Conservation (phyloP, 2,888 invertebrate genomes). For the Xanthorhoe spadicearia region DNA sequence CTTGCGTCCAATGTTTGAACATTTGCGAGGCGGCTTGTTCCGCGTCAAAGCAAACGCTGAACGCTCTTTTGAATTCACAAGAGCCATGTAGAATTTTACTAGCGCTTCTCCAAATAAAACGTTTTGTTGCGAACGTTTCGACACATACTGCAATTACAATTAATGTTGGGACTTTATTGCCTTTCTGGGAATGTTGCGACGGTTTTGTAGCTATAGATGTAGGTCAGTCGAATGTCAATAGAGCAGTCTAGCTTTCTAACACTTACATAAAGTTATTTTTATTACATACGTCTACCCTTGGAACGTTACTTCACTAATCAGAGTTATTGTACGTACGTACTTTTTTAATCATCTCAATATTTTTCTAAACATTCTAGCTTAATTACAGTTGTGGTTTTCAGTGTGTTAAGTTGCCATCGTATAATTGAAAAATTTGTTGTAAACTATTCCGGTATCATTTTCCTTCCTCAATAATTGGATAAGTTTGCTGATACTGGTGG, state of each 20-base stretch:
- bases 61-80: constrained; percentile 64
- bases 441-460: constrained; percentile 1
- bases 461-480: constrained; percentile 20
- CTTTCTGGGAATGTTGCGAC: constrained; percentile 10
- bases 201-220: constrained; percentile 9
- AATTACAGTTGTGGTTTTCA: neutral
- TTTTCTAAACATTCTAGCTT: neutral
- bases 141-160: constrained; percentile 39
- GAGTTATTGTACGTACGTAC: too few relatives aligned
- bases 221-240: constrained; percentile 16
- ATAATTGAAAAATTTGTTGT: too few relatives aligned
- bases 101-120: constrained; percentile 53
- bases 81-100: constrained; percentile 58
- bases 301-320: neutral
- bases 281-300: neutral
- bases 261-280: neutral
- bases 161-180: constrained; percentile 23
- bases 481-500: constrained; percentile 3
- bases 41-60: constrained; percentile 63
- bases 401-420: too few relatives aligned
- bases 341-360: too few relatives aligned
- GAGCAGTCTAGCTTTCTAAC: constrained; percentile 9
- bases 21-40: constrained; percentile 60
- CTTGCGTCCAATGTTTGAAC: constrained; percentile 64
- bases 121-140: constrained; percentile 50